Conservation (phyloP, 1,140 invertebrate genomes). For the Ladona fulva region DNA sequence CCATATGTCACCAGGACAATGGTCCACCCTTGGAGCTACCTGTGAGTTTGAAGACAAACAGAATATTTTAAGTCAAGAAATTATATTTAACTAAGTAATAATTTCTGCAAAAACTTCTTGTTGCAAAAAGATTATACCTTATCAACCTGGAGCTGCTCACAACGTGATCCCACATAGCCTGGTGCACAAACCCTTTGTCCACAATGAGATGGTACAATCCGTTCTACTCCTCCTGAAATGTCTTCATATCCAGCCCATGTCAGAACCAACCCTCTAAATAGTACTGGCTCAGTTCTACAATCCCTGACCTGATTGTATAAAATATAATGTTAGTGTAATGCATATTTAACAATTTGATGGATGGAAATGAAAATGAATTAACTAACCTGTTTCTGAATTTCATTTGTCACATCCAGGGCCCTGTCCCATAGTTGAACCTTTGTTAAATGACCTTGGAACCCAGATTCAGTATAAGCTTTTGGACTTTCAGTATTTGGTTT, state of each 20-base stretch:
- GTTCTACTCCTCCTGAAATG: conserved; percentile 77
- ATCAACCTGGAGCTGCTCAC: conserved; percentile 73
- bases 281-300: conserved; percentile 82
- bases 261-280: conserved; percentile 74
- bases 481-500: conserved; percentile 67
- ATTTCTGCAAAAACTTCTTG: conserved; percentile 3
- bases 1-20: conserved; percentile 89
- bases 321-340: conserved; percentile 10
- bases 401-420: conserved; percentile 79
- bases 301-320: conserved; percentile 44
- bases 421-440: conserved; percentile 92
- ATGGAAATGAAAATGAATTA: conserved; percentile 14
- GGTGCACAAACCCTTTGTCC: conserved; percentile 77
- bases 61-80: background rate
- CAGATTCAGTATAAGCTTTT: conserved; percentile 69
- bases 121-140: conserved; percentile 54
- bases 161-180: conserved; percentile 74
- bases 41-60: conserved; percentile 22
- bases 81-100: background rate
- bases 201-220: conserved; percentile 82
- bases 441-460: conserved; percentile 90
- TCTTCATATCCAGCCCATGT: conserved; percentile 92
- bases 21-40: conserved; percentile 72
- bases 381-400: conserved; percentile 82
- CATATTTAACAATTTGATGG: background rate